phyloP scores from a whole-genome alignment of 2,113 vertebrate species.

The Salvelinus namaycush region DNA sequence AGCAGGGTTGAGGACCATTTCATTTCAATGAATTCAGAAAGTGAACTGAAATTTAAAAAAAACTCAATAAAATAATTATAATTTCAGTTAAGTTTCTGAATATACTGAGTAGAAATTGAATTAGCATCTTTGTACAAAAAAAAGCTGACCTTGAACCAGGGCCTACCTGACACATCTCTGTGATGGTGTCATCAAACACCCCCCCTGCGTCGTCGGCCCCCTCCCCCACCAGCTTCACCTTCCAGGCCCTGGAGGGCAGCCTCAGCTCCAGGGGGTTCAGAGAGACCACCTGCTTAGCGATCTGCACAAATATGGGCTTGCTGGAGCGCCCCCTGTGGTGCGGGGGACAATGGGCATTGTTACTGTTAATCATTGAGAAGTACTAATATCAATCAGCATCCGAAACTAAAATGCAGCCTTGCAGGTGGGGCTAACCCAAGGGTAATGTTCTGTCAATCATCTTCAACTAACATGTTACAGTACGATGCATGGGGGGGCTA shows the following conservation, averaged over 20 bases:
- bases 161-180: slow-evolving; percentile 81
- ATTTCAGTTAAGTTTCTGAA: too few relatives aligned
- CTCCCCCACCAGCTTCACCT: slow-evolving; percentile 81
- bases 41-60: too few relatives aligned
- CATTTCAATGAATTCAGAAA: too few relatives aligned
- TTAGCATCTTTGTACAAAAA: neutral
- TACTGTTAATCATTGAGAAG: neutral
- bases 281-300: slow-evolving; percentile 78
- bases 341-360: neutral
- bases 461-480: too few relatives aligned
- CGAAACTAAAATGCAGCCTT: too few relatives aligned
- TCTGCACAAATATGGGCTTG: slow-evolving; percentile 82
- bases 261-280: slow-evolving; percentile 79
- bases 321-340: slow-evolving; percentile 76
- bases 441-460: too few relatives aligned
- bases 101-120: too few relatives aligned
- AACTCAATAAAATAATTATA: too few relatives aligned
- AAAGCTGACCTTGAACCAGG: neutral
- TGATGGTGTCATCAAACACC: slow-evolving; percentile 83
- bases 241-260: slow-evolving; percentile 80
- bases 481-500: too few relatives aligned
- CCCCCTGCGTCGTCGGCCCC: slow-evolving; percentile 82
- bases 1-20: too few relatives aligned
- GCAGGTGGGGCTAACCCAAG: too few relatives aligned
- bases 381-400: neutral